A percentile compares a stretch with the other conserved stretches of the same genome.
Evolutionary conservation across 30 jellyfish, hydroid and myxozoan genomes (phyloP).

Genomic region (Clytia hemisphaerica): DNA sequence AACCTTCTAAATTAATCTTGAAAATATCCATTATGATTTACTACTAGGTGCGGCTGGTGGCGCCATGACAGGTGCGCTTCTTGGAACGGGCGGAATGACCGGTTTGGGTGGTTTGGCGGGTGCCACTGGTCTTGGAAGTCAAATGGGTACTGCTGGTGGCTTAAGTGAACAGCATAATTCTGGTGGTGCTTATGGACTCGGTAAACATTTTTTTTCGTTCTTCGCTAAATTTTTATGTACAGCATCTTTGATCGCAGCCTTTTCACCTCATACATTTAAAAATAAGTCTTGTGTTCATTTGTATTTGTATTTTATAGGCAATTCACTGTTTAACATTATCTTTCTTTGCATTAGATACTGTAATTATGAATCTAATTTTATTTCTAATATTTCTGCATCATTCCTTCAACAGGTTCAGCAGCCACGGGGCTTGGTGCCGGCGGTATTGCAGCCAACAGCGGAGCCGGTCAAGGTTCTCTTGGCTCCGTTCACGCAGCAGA

Average conservation of each 20-base stretch:
- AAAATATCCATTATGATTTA: too few species aligned
- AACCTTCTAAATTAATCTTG: too few species aligned
- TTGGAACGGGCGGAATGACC: slow-evolving; percentile 74
- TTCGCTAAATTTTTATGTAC: neutral
- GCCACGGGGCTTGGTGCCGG: slow-evolving; percentile 85
- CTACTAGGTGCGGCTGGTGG: slow-evolving; percentile 99
- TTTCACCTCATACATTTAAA: neutral
- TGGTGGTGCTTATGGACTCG: slow-evolving; percentile 84
- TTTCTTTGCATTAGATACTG: neutral
- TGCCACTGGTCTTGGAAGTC: slow-evolving; percentile 90
- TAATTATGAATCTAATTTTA: neutral
- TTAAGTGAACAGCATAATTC: slow-evolving; percentile 46
- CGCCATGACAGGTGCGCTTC: slow-evolving; percentile 72
- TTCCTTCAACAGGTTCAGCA: slow-evolving; percentile 51
- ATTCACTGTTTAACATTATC: neutral
- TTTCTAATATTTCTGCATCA: neutral
- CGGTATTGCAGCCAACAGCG: slow-evolving; percentile 66
- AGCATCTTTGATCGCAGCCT: neutral
- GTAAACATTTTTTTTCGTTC: slow-evolving; percentile 21
- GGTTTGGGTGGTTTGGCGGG: slow-evolving; percentile 95
- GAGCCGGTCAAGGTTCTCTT: slow-evolving; percentile 77
- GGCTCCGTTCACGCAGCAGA: slow-evolving; percentile 53
- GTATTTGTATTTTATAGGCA: neutral
- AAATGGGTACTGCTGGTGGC: slow-evolving; percentile 69
- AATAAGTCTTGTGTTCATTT: neutral